A percentile compares a stretch with the other conserved stretches of the same genome.
These are phyloP conservation scores for Danio albolineatus DNA, from an alignment of 2,797 vertebrate genomes.

Conservation along the genomic window DNA sequence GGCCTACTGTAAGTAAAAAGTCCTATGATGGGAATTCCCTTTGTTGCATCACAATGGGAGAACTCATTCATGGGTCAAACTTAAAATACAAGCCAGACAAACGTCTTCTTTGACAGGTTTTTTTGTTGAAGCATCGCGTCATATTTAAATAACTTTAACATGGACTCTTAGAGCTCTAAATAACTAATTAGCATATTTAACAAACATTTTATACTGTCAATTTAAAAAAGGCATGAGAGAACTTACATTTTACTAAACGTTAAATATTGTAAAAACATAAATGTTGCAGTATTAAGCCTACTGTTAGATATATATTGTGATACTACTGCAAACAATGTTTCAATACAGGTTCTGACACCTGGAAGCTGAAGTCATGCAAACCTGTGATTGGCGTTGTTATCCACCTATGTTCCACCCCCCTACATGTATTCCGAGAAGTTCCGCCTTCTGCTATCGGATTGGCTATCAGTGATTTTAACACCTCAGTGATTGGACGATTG, in stretches of 20 bases:
- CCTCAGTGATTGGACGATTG: not conserved
- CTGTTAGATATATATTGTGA: too few relatives aligned
- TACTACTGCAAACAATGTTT: too few relatives aligned
- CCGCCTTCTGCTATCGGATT: not conserved
- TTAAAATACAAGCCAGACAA: not conserved
- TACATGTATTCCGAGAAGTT: constrained; percentile 2
- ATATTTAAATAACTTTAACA: not conserved
- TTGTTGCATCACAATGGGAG: not conserved
- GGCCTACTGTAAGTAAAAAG: not conserved
- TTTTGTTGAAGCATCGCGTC: not conserved
- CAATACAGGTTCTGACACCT: not conserved
- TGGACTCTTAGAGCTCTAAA: too few relatives aligned
- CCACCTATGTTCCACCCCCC: too few relatives aligned
- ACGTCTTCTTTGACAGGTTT: not conserved
- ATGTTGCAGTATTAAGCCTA: too few relatives aligned
- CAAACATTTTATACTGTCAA: too few relatives aligned
- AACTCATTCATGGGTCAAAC: not conserved
- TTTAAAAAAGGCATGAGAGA: too few relatives aligned
- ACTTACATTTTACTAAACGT: too few relatives aligned
- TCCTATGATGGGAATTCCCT: not conserved
- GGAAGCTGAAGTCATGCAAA: constrained; percentile 25
- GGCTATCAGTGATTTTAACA: not conserved
- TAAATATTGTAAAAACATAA: not conserved
- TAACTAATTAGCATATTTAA: too few relatives aligned
- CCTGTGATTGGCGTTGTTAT: not conserved